Conservation (phyloP, 1,140 invertebrate species). For the Alviniconcha marisindica region DNA sequence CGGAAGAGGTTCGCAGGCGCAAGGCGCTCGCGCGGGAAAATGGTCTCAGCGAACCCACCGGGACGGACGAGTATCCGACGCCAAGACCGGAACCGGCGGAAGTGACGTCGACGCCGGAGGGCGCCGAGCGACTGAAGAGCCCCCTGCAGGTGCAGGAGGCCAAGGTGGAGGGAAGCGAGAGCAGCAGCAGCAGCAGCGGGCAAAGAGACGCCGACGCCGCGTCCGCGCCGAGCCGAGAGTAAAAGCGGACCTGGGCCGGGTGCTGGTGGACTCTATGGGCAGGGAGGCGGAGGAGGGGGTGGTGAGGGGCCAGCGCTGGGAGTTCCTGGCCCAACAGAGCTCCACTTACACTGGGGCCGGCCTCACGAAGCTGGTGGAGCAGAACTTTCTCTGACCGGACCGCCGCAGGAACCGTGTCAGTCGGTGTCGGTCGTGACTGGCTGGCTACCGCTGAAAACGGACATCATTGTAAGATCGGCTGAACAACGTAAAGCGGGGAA, state of each 20-base stretch:
- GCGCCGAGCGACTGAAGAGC: not conserved
- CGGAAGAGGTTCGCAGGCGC: constrained; percentile 59
- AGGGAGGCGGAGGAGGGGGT: not conserved
- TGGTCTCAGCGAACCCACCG: not conserved
- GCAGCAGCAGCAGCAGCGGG: not conserved
- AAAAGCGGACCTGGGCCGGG: not conserved
- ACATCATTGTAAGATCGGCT: not conserved
- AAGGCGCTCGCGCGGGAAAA: constrained; percentile 51
- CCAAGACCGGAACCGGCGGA: not conserved
- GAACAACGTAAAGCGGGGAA: not conserved
- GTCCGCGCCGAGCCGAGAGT: not conserved
- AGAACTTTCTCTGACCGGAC: not conserved
- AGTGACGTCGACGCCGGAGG: not conserved
- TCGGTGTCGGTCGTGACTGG: not conserved
- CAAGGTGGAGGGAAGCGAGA: not conserved
- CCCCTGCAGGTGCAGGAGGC: not conserved
- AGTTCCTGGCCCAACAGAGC: not conserved
- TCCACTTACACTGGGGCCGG: not conserved
- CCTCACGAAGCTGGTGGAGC: not conserved
- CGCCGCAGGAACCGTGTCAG: not conserved
- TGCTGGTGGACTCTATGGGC: not conserved
- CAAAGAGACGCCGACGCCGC: too few species aligned
- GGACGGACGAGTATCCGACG: not conserved
- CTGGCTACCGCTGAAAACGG: not conserved
- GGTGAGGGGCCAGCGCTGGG: not conserved